Conservation (phyloP, 2,888 invertebrate genomes). For the Furcula furcula region DNA sequence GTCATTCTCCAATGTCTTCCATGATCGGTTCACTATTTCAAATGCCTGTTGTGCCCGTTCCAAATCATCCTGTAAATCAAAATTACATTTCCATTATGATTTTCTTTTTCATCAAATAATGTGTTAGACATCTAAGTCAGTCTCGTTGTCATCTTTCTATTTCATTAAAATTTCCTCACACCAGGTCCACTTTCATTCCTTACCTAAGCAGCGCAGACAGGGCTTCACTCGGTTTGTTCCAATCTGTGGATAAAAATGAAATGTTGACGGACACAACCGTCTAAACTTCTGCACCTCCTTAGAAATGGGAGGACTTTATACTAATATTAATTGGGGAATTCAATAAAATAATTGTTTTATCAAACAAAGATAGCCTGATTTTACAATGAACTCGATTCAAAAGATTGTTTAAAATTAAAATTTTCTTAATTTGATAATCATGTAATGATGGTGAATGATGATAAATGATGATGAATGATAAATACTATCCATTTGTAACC, state of each 20-base stretch:
- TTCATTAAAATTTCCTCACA: constrained; percentile 7
- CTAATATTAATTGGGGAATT: no score
- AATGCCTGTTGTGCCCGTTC: constrained; percentile 97
- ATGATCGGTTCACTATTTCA: constrained; percentile 96
- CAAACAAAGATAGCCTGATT: no score
- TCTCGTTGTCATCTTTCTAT: constrained; percentile 1
- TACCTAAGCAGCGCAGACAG: constrained; percentile 62
- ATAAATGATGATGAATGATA: no score
- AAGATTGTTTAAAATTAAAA: background rate
- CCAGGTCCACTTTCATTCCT: constrained; percentile 36
- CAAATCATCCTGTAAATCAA: constrained; percentile 88
- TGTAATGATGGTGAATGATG: no score
- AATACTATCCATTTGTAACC: background rate
- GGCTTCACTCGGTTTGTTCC: constrained; percentile 53
- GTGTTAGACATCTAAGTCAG: background rate
- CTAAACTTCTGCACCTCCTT: constrained; percentile 54
- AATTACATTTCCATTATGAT: constrained; percentile 5
- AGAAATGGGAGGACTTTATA: no score
- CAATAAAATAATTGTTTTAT: no score
- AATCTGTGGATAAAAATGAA: constrained; percentile 80
- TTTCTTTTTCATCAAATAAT: background rate
- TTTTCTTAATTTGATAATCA: no score
- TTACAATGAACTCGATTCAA: constrained; percentile 7
- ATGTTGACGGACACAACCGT: constrained; percentile 78
- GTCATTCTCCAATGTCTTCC: constrained; percentile 97